Base-by-base conservation (phyloP, 2,797 vertebrate genomes). In the Pteropus rufus region DNA sequence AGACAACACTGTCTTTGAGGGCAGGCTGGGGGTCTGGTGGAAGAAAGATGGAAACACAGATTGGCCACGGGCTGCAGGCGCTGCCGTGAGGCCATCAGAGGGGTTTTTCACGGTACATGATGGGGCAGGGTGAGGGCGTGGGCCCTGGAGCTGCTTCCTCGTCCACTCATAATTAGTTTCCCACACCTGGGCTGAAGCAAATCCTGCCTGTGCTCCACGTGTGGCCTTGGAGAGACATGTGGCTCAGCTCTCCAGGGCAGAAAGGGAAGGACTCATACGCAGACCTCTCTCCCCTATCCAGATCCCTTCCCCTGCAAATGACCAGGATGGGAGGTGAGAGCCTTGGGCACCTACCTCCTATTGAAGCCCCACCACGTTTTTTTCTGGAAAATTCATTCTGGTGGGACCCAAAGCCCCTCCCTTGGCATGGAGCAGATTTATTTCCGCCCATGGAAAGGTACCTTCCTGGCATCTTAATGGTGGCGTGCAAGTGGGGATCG, bases 111-210 rank as follows among this genome's bases (percentile, higher is more conserved):
- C 0, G 10, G 72, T 41, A 91, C 91, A 77, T 89, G 95, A 96
- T 91, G 91, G 73, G 36, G n/a, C 23, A 39, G 36, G 26, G 34
- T 31, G 23, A 1, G 49, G 52, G 18, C 11, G 29, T 36, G 64
- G 56, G 41, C 31, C 21, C 56, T 4, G 72, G 64, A 52, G 83
- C 84, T 75, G 93, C 91, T 92, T 87, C 81, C 77, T 92, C 72
- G 96, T 96, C 72, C 65, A 87, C 54, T 93, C 95, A 81, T 95
- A 92, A 96, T 90, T 97, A 92, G 49, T 86, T 96, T 95, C 90
- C 67, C 83, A 89, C 73, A 76, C 39, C 18, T 34, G 39, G 89
- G 87, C 77, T 7, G 39, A 90, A 93, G 84, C 80, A 23, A 75
- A 29, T 41, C 67, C 82, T 41, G 58, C 73, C 80, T 14, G 8